These are phyloP conservation scores for Coelinius sp. DNA, from an alignment of 2,888 invertebrate genomes.

Conservation along the genomic window DNA sequence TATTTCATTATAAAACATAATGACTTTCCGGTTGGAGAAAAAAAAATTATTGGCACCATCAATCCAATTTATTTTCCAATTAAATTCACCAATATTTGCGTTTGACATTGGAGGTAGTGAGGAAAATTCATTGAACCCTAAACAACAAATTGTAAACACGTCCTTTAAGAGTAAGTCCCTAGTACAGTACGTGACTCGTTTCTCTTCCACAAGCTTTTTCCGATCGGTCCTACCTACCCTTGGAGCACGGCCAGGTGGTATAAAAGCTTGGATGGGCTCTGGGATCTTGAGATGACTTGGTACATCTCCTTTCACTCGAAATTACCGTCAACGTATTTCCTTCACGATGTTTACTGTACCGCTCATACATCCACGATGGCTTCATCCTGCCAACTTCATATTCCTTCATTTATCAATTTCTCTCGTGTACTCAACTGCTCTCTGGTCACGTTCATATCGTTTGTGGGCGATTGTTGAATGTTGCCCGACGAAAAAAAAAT, in stretches of 20 bases:
- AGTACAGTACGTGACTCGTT: conserved; percentile 49
- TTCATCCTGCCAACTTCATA: neutral
- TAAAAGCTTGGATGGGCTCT: neutral
- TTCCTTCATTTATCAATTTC: neutral
- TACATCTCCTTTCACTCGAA: conserved; percentile 18
- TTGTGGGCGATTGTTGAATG: neutral
- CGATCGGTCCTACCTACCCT: conserved; percentile 42
- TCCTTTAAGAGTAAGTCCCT: conserved; percentile 44
- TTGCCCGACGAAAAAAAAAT: too few species aligned
- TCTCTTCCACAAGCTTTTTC: conserved; percentile 48
- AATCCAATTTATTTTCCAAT: neutral
- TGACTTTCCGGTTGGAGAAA: too few species aligned
- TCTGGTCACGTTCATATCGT: neutral
- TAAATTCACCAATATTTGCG: conserved; percentile 20
- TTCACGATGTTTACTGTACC: conserved; percentile 1
- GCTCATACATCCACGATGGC: neutral
- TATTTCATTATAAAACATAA: too few species aligned
- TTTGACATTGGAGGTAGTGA: conserved; percentile 17
- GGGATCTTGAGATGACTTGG: conserved; percentile 12
- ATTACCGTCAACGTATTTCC: conserved; percentile 10
- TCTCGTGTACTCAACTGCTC: neutral
- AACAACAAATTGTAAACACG: conserved; percentile 50
- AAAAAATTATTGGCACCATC: too few species aligned
- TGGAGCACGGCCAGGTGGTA: conserved; percentile 46
- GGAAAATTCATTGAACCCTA: conserved; percentile 46